Evolutionary conservation across 2,888 invertebrate genomes (phyloP).

Genomic region (Hydraecia micacea): DNA sequence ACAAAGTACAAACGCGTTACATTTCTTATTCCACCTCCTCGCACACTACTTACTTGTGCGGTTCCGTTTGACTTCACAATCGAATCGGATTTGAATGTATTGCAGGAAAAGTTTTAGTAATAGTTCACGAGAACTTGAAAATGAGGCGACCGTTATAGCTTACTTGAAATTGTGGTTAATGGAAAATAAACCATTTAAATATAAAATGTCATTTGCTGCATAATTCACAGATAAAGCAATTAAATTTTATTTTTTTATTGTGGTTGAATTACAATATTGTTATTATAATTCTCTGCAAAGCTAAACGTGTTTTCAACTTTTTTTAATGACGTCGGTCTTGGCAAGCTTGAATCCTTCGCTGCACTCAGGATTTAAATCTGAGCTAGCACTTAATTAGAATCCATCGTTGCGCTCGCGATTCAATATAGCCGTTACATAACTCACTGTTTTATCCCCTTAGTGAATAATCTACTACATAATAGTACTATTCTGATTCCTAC

Average conservation of each 20-base stretch:
- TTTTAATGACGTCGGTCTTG: no score
- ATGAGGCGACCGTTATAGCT: not conserved
- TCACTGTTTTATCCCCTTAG: no score
- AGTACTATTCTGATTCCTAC: no score
- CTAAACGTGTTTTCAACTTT: no score
- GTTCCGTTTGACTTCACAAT: constrained; percentile 22
- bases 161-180: not conserved
- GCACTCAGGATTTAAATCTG: no score
- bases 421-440: no score
- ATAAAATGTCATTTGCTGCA: not conserved
- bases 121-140: not conserved
- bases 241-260: not conserved
- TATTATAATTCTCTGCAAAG: no score
- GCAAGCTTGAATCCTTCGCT: no score
- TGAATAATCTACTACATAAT: no score
- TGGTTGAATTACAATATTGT: not conserved
- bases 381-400: no score
- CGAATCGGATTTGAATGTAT: constrained; percentile 26
- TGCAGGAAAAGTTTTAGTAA: not conserved
- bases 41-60: constrained; percentile 42
- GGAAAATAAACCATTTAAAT: not conserved
- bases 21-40: constrained; percentile 59
- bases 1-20: constrained; percentile 55
- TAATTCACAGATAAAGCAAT: not conserved
- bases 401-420: no score